Evolutionary conservation across 1,140 invertebrate genomes (phyloP), one percentile per base, ranked within the genome.

Genomic region (Marisa cornuarietis): DNA sequence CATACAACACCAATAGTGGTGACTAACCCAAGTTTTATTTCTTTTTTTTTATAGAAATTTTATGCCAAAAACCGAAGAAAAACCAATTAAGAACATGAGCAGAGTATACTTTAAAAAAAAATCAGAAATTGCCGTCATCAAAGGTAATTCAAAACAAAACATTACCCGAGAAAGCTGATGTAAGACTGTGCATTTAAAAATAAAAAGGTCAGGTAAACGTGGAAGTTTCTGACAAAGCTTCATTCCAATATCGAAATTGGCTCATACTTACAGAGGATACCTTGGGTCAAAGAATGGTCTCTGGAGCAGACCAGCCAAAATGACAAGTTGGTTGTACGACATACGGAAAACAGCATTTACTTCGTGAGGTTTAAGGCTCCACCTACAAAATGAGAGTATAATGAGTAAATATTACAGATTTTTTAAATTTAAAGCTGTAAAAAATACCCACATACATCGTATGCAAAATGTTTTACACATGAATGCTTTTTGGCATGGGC

Each of bases 251-350:
- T 14, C 9, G 54, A 11, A 58, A 14, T 18, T 14, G 54, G 16
- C 8, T 68, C 51, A 75, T 20, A 86, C 88, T 83, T 91, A 93
- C 92, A 91, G 92, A 76, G 93, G 93, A 81, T 90, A 92, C 13
- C 89, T 87, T 51, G 88, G 86, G 76, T 92, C 88, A 84, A 91
- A 94, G 85, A 94, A 93, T n/a, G 94, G 94, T 84, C 92, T 92
- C 54, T 92, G 93, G 78, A 95, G 91, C 82, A 95, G 92, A 18
- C 93, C 94, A 78, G 94, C 90, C 16, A 94, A 94, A 80, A 95
- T 93, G 18, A 86, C 88, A 14, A 88, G 85, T 16, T 83, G 79
- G 77, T 89, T 88, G 65, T 82, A 83, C 20, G 78, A 51, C 20
- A 84, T 78, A 54, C 80, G 80, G 68, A 88, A 89, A 77, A 86